Base-by-base conservation (phyloP, 1,140 invertebrate species). In the Proctacanthus coquilletti region DNA sequence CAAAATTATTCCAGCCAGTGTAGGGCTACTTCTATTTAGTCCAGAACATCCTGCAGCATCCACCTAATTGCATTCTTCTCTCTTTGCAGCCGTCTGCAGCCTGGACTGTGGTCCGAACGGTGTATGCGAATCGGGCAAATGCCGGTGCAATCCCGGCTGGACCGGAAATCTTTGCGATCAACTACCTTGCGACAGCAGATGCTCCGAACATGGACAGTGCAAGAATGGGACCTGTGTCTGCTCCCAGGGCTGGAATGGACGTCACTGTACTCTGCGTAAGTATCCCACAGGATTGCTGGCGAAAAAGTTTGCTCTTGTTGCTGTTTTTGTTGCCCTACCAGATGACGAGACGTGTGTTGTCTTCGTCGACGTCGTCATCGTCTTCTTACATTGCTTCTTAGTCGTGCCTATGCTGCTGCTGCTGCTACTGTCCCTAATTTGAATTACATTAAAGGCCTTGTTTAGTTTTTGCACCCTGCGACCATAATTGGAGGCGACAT, bases 211-310 rank as follows among this genome's bases (percentile, higher is more conserved):
- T 51, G 94, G 95, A 1, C 84, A 91, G 58, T 98, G 95, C 63
- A 81, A 86, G 54, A 96, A 98, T 61, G 94, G 94, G 21, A 94
- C 87, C 18, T 98, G 94, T 60, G 79, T 92, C 30, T 98, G 94
- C 61, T 80, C 84, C 14, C 84, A 88, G 61, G 94, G 94, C 38
- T 98, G 92, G 92, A 97, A 96, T 64, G 93, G 93, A 43, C 75
- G 81, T 50, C 89, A 94, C 54, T 97, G 93, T 64, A 93, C 89
- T 21, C 61, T 96, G 49, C 84, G 92, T 96, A 74, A 84, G 83
- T 77, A 50, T 38, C 31, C 8, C 42, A 38, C 25, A 27, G 18
- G n/a, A n/a, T n/a, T n/a, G n/a, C n/a, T n/a, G n/a, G n/a, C n/a
- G n/a, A n/a, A n/a, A n/a, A n/a, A n/a, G n/a, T n/a, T n/a, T n/a